Evolutionary conservation across 64 coral and sea anemone species (phyloP), one percentile per base, ranked within the genome.

Genomic region (Cladopsammia gracilis): DNA sequence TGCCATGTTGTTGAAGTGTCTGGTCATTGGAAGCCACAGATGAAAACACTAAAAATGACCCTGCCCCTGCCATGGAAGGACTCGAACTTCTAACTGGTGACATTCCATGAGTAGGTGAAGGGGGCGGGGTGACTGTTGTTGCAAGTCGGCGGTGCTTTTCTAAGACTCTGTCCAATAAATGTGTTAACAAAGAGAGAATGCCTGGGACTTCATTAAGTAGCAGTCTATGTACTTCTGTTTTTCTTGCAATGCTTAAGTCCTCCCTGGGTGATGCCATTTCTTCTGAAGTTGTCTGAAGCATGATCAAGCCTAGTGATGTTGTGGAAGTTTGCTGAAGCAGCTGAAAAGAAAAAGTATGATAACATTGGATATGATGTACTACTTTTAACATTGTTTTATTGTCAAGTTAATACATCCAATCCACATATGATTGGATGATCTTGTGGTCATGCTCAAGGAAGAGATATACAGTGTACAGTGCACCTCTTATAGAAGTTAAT

Each of bases 231-330:
- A 99, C 69, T 96, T 99, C 98, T 62, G 87, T 94, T 75, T 95
- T 88, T 42, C 98, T 75, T 58, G 95, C 88, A 88, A 99, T 93
- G 34, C 98, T 99, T 22, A 99, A 92, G 48, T 99, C 98, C 73
- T 99, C 98, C 50, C 94, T 90, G 52, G 98, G 92, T 22, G 91
- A 87, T 8, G 94, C 94, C 67, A 99, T 82, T 73, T 99, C 98
- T 96, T 99, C 98, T 77, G 98, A 99, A n/a, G 98, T 96, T 42
- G 94, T 99, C 57, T 94, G 94, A 25, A 99, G 70, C 98, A 99
- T 94, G 54, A 99, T 44, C 50, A 99, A 79, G 71, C 98, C 98
- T 4, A 99, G 77, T 4, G 87, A 22, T 10, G 83, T 93, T 13
- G 94, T 99, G 22, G 88, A 84, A 3, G 95, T 78, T 61, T 99